These are phyloP conservation scores for Dipodomys spectabilis DNA, from an alignment of 2,113 vertebrate genomes.

Conservation along the genomic window DNA sequence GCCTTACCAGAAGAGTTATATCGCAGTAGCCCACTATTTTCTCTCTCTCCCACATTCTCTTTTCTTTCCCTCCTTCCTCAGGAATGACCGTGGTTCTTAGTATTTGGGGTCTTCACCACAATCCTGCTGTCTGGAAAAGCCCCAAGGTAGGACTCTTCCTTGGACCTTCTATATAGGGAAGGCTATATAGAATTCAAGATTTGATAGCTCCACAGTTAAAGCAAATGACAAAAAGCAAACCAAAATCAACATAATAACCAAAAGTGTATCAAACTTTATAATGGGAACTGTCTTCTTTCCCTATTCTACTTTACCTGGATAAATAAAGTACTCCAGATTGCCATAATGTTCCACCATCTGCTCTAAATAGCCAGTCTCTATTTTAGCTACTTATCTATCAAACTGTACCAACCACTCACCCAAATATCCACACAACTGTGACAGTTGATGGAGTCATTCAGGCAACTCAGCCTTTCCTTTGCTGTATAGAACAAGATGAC, in stretches of 20 bases:
- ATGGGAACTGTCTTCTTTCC: background rate
- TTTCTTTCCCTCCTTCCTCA: conserved; percentile 67
- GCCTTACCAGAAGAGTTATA: background rate
- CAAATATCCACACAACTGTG: background rate
- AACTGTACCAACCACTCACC: background rate
- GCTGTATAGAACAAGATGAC: background rate
- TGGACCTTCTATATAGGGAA: background rate
- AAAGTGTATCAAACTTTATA: background rate
- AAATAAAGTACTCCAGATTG: background rate
- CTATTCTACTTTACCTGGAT: background rate
- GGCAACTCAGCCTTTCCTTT: background rate
- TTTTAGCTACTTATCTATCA: background rate
- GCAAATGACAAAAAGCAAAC: background rate
- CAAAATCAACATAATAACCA: conserved; percentile 22
- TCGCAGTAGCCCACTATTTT: background rate
- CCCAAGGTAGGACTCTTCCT: conserved; percentile 83
- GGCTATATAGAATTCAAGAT: background rate
- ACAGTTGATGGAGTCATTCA: background rate
- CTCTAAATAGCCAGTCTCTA: background rate
- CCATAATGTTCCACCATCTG: background rate
- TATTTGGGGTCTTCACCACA: conserved; percentile 86
- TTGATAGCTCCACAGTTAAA: background rate
- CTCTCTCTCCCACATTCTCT: background rate
- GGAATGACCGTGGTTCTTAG: conserved; percentile 71
- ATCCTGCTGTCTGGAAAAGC: conserved; percentile 83